Percentiles rank a stretch among this genome's conserved stretches.
phyloP scores from a whole-genome alignment of 2,113 vertebrate genomes.

The Rallus limicola region DNA sequence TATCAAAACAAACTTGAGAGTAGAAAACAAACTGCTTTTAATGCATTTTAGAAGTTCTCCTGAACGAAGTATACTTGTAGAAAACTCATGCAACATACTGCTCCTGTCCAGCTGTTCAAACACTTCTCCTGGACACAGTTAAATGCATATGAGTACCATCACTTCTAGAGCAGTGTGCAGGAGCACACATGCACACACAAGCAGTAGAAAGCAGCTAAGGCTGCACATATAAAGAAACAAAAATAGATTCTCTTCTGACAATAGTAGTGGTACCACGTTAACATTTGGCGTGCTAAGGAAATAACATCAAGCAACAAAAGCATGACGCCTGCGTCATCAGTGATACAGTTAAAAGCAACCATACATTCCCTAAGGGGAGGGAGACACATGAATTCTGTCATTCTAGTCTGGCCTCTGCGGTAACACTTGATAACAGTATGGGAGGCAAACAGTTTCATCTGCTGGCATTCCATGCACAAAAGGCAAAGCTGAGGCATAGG shows the following conservation, averaged over 20 bases:
- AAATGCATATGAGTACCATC: neutral
- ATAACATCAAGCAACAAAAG: conserved; percentile 58
- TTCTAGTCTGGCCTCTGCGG: neutral
- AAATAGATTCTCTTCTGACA: conserved; percentile 55
- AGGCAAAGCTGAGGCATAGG: neutral
- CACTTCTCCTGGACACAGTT: neutral
- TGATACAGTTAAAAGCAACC: conserved; percentile 41
- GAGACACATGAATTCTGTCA: neutral
- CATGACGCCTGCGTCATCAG: conserved; percentile 75
- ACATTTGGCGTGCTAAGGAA: conserved; percentile 63
- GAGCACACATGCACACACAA: neutral
- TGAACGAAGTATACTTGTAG: conserved; percentile 7
- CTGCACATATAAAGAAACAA: conserved; percentile 47
- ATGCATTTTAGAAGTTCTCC: conserved; percentile 49
- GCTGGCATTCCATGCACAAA: neutral
- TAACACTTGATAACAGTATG: neutral
- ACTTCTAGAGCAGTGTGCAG: neutral
- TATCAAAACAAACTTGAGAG: conserved; percentile 74
- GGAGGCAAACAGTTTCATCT: neutral
- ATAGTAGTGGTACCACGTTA: conserved; percentile 43
- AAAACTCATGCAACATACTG: conserved; percentile 50
- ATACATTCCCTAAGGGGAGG: conserved; percentile 1
- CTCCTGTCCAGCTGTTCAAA: neutral
- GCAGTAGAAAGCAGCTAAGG: conserved; percentile 36
- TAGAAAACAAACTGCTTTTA: conserved; percentile 70